phyloP scores from a whole-genome alignment of 1,140 invertebrate species.

The Grapholita molesta region DNA sequence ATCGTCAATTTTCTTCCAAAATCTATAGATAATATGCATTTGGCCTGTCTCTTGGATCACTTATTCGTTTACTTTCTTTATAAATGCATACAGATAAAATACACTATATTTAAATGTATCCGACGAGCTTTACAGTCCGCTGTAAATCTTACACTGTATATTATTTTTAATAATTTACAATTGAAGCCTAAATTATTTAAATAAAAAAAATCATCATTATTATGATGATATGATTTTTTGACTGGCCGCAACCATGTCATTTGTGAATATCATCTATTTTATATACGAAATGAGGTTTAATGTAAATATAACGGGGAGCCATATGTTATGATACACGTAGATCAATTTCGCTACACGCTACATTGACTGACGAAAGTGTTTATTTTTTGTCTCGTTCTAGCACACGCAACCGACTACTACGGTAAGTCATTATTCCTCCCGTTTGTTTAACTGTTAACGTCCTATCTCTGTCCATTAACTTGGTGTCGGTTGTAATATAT shows the following conservation, averaged over 20 bases:
- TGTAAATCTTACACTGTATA: too few species aligned
- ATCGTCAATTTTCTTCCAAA: too few species aligned
- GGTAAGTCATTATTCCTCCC: slow-evolving; percentile 95
- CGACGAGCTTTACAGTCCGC: too few species aligned
- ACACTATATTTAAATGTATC: too few species aligned
- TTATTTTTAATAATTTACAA: too few species aligned
- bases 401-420: slow-evolving; percentile 98
- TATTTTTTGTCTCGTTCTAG: slow-evolving; percentile 87
- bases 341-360: neutral
- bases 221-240: neutral
- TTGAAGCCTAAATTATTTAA: too few species aligned
- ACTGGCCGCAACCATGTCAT: neutral
- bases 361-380: slow-evolving; percentile 66
- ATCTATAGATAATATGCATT: too few species aligned
- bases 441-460: slow-evolving; percentile 56
- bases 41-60: too few species aligned
- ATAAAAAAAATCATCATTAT: neutral
- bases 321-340: neutral
- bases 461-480: slow-evolving; percentile 46
- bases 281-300: neutral
- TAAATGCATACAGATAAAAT: too few species aligned
- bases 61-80: too few species aligned
- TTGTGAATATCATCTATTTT: slow-evolving; percentile 8
- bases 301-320: slow-evolving; percentile 2
- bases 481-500: slow-evolving; percentile 62